Evolutionary conservation across 2,888 invertebrate genomes (phyloP).

Genomic region (Escarpia spicata): DNA sequence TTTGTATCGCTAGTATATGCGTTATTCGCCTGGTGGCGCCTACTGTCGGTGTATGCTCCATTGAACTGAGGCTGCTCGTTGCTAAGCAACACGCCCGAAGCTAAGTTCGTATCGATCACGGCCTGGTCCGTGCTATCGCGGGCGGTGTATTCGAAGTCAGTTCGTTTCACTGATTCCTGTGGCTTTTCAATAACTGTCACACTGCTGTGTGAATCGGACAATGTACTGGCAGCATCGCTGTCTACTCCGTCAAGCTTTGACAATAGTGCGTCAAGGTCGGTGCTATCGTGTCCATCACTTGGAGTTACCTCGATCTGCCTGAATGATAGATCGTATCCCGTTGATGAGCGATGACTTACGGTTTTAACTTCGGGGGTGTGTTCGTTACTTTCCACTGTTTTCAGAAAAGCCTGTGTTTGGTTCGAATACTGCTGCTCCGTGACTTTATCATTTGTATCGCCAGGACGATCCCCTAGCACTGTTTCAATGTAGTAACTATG

Average conservation of each 20-base stretch:
- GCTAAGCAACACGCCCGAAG: background rate
- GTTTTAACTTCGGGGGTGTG: background rate
- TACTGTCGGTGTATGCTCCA: background rate
- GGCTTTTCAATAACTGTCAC: background rate
- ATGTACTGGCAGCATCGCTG: background rate
- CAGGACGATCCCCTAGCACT: background rate
- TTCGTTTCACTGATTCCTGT: background rate
- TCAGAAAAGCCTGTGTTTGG: background rate
- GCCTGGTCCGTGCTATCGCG: constrained; percentile 10
- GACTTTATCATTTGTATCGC: background rate
- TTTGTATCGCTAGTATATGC: background rate
- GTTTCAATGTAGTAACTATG: background rate
- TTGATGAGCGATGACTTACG: background rate
- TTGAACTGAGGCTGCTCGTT: constrained; percentile 4
- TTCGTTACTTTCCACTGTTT: background rate
- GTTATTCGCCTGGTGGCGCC: background rate
- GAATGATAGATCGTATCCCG: background rate
- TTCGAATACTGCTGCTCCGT: background rate
- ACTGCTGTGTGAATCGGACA: constrained; percentile 4
- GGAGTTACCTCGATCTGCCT: background rate
- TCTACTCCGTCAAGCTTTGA: background rate
- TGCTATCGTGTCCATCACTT: background rate
- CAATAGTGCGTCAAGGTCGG: background rate
- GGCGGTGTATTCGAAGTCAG: background rate
- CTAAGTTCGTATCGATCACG: background rate